Evolutionary conservation across 2,797 vertebrate genomes (phyloP).

Genomic region (Miichthys miiuy): DNA sequence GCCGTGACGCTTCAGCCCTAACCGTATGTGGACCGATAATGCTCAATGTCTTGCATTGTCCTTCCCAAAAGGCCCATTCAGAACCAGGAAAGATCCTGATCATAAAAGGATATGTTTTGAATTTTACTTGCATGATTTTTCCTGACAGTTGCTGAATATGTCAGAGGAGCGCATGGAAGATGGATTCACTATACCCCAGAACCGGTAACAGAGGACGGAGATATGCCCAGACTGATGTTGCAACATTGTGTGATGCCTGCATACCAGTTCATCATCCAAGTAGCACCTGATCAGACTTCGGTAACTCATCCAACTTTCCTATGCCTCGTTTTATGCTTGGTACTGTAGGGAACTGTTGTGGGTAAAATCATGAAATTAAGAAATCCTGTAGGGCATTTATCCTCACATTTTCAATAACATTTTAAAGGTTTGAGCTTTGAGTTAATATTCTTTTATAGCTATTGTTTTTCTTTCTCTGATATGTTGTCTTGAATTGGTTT

Average conservation of each 20-base stretch:
- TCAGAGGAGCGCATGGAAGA: conserved; percentile 71
- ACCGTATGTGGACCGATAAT: too few relatives aligned
- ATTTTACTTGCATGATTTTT: neutral
- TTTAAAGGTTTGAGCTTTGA: too few relatives aligned
- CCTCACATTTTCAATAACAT: too few relatives aligned
- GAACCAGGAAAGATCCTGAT: too few relatives aligned
- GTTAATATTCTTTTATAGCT: neutral
- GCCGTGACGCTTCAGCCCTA: too few relatives aligned
- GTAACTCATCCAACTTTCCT: conserved; percentile 54
- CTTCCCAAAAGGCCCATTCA: too few relatives aligned
- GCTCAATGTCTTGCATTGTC: too few relatives aligned
- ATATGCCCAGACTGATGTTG: conserved; percentile 75
- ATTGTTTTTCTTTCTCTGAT: neutral
- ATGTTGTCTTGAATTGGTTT: too few relatives aligned
- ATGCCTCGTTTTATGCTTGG: neutral
- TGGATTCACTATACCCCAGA: conserved; percentile 65
- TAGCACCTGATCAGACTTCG: conserved; percentile 77
- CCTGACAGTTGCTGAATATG: conserved; percentile 75
- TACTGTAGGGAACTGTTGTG: neutral
- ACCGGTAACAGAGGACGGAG: conserved; percentile 59
- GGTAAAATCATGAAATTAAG: neutral
- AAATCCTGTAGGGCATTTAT: neutral
- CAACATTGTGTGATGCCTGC: conserved; percentile 83
- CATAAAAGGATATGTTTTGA: neutral
- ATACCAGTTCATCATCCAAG: conserved; percentile 86